Evolutionary conservation across 2,797 vertebrate genomes (phyloP).

Genomic region (Coilia nasus): DNA sequence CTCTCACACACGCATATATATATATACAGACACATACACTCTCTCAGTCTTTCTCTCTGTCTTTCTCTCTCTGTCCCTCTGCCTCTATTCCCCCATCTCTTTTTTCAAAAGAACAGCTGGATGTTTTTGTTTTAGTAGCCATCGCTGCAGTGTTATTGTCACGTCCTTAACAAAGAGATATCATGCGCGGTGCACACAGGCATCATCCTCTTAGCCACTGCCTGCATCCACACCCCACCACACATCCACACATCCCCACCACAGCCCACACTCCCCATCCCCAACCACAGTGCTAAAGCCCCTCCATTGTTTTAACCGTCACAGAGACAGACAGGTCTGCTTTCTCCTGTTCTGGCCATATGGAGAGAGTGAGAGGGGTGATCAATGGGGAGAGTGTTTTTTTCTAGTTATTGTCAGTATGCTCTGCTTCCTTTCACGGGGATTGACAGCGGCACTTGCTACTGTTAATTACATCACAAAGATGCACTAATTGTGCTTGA

Average conservation of each 20-base stretch:
- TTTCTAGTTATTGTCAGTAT: conserved; percentile 13
- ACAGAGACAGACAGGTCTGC: neutral
- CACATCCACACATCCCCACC: neutral
- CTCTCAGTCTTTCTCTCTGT: neutral
- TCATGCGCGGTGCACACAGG: neutral
- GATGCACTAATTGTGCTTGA: conserved; percentile 31
- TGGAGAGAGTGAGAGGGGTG: neutral
- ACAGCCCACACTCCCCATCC: neutral
- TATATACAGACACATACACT: neutral
- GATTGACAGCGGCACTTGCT: conserved; percentile 2
- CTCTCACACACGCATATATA: neutral
- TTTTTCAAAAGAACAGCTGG: neutral
- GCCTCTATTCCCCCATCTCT: no score
- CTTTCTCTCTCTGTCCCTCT: neutral
- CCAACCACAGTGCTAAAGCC: neutral
- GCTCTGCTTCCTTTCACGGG: neutral
- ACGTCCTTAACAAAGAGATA: neutral
- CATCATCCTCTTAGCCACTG: neutral
- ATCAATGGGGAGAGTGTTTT: conserved; percentile 26
- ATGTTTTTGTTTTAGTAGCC: neutral
- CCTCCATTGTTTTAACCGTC: neutral
- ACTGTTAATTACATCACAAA: conserved; percentile 32
- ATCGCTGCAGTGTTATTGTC: neutral
- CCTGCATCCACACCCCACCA: neutral
- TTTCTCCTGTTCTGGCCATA: neutral